phyloP scores from a whole-genome alignment of 2,888 invertebrate genomes.

The Agrochola litura region DNA sequence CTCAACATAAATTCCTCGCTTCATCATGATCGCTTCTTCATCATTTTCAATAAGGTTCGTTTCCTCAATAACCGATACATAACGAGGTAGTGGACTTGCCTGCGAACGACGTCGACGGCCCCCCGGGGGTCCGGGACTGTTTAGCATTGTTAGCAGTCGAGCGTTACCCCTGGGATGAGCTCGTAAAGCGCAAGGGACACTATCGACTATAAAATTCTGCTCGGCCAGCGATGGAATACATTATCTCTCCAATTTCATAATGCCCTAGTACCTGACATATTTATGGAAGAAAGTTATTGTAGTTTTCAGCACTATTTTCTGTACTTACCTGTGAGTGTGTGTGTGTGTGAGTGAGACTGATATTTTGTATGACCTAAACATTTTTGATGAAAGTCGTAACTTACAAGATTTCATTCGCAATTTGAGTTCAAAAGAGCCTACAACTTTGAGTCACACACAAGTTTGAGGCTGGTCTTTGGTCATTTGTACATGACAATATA shows the following conservation, averaged over 20 bases:
- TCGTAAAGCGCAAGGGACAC: constrained; percentile 31
- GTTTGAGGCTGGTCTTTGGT: background rate
- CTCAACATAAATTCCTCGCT: background rate
- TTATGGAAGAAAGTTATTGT: background rate
- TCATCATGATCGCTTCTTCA: background rate
- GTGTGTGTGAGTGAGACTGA: no score
- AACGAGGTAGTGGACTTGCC: background rate
- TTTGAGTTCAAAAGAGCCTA: background rate
- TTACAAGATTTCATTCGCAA: background rate
- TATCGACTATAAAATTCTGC: constrained; percentile 31
- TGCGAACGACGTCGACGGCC: background rate
- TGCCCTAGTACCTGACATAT: constrained; percentile 3
- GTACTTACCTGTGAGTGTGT: no score
- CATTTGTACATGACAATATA: background rate
- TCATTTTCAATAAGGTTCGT: constrained; percentile 4
- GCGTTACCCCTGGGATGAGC: background rate
- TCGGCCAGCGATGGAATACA: constrained; percentile 36
- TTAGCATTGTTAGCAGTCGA: constrained; percentile 19
- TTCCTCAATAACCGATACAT: background rate
- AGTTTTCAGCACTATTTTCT: background rate
- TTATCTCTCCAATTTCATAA: constrained; percentile 29
- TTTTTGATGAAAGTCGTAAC: background rate
- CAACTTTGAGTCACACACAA: background rate
- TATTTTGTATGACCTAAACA: background rate
- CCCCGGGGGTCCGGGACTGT: background rate